These are phyloP conservation scores for Oenanthe oenanthe DNA, from an alignment of 2,113 vertebrate species.

Conservation along the genomic window DNA sequence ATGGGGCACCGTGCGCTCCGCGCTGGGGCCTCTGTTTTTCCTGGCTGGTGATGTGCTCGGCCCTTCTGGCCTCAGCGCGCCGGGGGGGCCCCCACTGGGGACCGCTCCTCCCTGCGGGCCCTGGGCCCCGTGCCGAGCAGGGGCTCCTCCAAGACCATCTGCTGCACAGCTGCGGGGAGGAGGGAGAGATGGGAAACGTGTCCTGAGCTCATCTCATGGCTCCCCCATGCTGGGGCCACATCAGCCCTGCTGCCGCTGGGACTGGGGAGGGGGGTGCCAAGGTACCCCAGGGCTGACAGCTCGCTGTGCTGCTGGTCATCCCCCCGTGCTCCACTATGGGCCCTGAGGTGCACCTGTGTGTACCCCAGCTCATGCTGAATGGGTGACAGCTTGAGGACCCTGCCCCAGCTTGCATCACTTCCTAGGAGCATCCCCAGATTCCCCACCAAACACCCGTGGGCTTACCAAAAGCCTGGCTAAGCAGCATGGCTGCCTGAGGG, in stretches of 20 bases:
- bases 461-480: neutral
- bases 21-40: slow-evolving; percentile 37
- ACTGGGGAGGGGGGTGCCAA: no score
- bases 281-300: neutral
- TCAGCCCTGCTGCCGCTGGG: neutral
- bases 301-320: fast-evolving
- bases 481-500: neutral
- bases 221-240: neutral
- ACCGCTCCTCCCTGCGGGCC: neutral
- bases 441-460: fast-evolving
- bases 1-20: neutral
- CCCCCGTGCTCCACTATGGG: fast-evolving
- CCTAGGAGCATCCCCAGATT: neutral
- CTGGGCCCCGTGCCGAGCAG: neutral
- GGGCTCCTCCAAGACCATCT: neutral
- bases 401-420: neutral
- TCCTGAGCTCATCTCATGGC: neutral
- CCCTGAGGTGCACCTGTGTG: neutral
- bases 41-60: neutral
- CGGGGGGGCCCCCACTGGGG: neutral
- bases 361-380: neutral
- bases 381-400: neutral
- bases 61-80: neutral
- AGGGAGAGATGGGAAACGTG: neutral
- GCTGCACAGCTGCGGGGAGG: neutral